Conservation (phyloP, 2,113 vertebrate species). For the cattle (Bos taurus) region ARS-UCD2.0 NC_037356.1:23378501-23379000, state of each 20-base stretch:
- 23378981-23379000: not conserved
- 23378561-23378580: not conserved
- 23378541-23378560: not conserved
- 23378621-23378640: not conserved
- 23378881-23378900: not conserved
- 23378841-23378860: not conserved
- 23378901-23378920: not conserved
- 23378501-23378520: not conserved
- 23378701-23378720: not conserved
- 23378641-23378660: not conserved
- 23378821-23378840: not conserved
- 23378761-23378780: not conserved
- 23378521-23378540: not conserved
- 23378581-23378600: not conserved
- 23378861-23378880: not conserved
- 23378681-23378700: not conserved
- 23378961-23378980: not conserved
- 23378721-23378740: not conserved
- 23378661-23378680: rapidly evolving
- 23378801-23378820: not conserved
- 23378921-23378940: not conserved
- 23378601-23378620: not conserved
- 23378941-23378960: not conserved
- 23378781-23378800: not conserved
- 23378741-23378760: not conserved